Conservation (phyloP, 2,113 vertebrate genomes). For the Gnathonemus longibarbis region DNA sequence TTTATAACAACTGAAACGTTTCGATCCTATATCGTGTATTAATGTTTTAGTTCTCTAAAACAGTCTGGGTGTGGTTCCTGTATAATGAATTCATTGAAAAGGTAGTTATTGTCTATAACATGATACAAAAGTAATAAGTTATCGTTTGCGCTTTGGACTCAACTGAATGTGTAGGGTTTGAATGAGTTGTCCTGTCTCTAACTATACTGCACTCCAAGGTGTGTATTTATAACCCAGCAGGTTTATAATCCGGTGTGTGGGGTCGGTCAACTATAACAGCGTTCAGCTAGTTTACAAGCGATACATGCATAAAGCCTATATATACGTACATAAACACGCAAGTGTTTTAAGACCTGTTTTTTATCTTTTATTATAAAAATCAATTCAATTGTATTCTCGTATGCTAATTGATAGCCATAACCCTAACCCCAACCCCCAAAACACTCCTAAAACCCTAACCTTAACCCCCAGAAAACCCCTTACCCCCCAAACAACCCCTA, state of each 20-base stretch:
- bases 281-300: too few species aligned
- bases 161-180: not conserved
- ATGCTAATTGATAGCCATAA: too few species aligned
- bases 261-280: too few species aligned
- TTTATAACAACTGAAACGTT: not conserved
- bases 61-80: not conserved
- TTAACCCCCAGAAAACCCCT: too few species aligned
- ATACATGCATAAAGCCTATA: not conserved
- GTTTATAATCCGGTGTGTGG: not conserved
- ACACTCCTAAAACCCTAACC: too few species aligned
- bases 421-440: too few species aligned
- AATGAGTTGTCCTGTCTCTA: not conserved
- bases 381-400: not conserved
- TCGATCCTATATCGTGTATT: not conserved
- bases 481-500: too few species aligned
- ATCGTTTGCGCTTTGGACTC: not conserved
- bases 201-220: not conserved
- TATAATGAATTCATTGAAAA: not conserved
- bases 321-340: not conserved
- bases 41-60: not conserved
- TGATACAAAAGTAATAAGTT: not conserved
- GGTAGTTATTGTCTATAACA: not conserved
- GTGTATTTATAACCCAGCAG: not conserved
- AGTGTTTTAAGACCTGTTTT: not conserved
- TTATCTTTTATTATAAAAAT: not conserved